Evolutionary conservation across 2,888 invertebrate genomes (phyloP).

Genomic region (Oscheius myriophilus): DNA sequence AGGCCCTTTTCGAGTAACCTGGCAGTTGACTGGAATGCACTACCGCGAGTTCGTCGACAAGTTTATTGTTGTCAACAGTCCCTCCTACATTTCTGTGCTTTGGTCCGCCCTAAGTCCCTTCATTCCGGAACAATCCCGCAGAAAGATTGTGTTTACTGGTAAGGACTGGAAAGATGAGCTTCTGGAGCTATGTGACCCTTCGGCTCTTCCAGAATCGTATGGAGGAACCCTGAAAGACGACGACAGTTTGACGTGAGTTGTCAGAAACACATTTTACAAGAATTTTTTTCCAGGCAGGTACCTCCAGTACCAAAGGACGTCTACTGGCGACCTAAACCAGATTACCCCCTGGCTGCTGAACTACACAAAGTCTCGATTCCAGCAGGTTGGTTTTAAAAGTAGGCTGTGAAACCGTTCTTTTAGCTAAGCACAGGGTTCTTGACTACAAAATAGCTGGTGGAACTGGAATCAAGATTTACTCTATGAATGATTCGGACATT

Average conservation of each 20-base stretch:
- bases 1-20: conserved; percentile 57
- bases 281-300: conserved; percentile 27
- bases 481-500: conserved; percentile 53
- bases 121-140: conserved; percentile 46
- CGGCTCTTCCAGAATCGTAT: conserved; percentile 55
- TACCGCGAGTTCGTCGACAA: conserved; percentile 59
- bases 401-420: not conserved
- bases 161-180: conserved; percentile 52
- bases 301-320: conserved; percentile 47
- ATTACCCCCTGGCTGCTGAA: conserved; percentile 43
- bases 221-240: conserved; percentile 54
- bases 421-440: conserved; percentile 30
- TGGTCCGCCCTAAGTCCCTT: conserved; percentile 49
- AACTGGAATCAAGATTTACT: conserved; percentile 46
- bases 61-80: conserved; percentile 57
- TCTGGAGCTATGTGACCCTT: conserved; percentile 41
- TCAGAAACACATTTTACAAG: too few relatives aligned
- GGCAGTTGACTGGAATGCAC: conserved; percentile 53
- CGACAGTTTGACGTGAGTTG: conserved; percentile 27
- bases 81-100: conserved; percentile 53
- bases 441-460: conserved; percentile 41
- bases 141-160: conserved; percentile 44
- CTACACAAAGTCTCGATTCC: conserved; percentile 52
- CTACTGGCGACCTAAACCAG: conserved; percentile 49
- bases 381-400: conserved; percentile 34